These are phyloP conservation scores for Bos javanicus DNA, from an alignment of 2,113 vertebrate species.

Conservation along the genomic window DNA sequence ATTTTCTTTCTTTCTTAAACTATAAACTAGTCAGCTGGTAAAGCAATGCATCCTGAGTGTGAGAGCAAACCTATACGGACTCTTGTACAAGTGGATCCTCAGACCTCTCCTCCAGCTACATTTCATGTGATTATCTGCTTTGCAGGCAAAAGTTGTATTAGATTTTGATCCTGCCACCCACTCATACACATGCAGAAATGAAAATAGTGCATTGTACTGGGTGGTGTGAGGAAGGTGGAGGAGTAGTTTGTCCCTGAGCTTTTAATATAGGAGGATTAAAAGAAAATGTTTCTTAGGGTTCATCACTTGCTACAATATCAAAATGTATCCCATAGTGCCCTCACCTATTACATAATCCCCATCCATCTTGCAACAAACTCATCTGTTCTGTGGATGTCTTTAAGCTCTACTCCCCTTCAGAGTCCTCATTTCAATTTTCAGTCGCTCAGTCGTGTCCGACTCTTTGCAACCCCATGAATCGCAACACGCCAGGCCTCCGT, in stretches of 20 bases:
- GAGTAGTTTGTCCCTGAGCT: neutral
- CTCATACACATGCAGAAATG: neutral
- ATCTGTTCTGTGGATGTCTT: neutral
- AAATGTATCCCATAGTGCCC: neutral
- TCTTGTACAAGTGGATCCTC: neutral
- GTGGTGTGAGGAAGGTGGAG: neutral
- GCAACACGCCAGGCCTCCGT: fast-evolving
- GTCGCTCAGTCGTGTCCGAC: fast-evolving
- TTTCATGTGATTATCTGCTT: neutral
- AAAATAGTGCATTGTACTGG: neutral
- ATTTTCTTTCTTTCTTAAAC: neutral
- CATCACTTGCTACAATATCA: neutral
- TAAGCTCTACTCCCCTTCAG: neutral
- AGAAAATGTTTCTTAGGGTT: neutral
- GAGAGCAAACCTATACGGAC: neutral
- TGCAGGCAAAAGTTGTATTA: neutral
- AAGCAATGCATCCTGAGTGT: neutral
- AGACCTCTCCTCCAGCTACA: neutral
- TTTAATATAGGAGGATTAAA: neutral
- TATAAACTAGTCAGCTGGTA: neutral
- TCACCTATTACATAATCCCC: neutral
- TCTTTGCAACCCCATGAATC: neutral
- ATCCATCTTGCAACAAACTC: neutral
- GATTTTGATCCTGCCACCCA: neutral
- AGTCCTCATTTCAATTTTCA: neutral